Conservation (phyloP, 2,888 invertebrate genomes). For the Himalopsyche anomala region DNA sequence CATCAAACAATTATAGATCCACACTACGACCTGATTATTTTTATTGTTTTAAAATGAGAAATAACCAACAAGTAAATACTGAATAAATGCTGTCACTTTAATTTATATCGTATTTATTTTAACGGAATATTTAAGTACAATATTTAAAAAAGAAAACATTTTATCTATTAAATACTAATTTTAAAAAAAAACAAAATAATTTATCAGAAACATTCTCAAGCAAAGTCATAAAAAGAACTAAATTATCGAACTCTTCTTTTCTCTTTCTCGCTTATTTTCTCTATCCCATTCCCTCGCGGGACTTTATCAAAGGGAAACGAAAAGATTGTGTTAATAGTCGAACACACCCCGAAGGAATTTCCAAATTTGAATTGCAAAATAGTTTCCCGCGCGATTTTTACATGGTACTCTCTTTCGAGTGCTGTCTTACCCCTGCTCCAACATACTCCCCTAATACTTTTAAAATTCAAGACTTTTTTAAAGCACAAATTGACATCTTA, state of each 20-base stretch:
- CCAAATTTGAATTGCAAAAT: slow-evolving; percentile 63
- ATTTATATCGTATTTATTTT: no score
- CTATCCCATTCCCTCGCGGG: slow-evolving; percentile 48
- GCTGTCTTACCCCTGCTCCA: not conserved
- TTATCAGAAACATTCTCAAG: no score
- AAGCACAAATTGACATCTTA: no score
- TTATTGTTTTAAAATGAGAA: no score
- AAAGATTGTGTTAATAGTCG: slow-evolving; percentile 65
- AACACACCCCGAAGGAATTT: slow-evolving; percentile 63
- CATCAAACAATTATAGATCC: no score
- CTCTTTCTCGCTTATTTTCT: slow-evolving; percentile 11
- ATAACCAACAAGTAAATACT: no score
- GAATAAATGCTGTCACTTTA: no score
- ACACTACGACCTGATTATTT: no score
- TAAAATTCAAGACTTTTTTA: not conserved
- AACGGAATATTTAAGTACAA: no score
- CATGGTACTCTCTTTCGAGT: not conserved
- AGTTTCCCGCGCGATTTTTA: slow-evolving; percentile 46
- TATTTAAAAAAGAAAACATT: no score
- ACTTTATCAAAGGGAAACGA: slow-evolving; percentile 63
- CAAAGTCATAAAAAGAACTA: not conserved
- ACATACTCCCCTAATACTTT: slow-evolving; percentile 3
- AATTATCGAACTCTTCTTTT: slow-evolving; percentile 31
- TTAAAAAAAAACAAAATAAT: no score
- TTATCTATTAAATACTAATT: no score